Evolutionary conservation across 2,888 invertebrate species (phyloP).

Genomic region (Nasonovia ribisnigri): DNA sequence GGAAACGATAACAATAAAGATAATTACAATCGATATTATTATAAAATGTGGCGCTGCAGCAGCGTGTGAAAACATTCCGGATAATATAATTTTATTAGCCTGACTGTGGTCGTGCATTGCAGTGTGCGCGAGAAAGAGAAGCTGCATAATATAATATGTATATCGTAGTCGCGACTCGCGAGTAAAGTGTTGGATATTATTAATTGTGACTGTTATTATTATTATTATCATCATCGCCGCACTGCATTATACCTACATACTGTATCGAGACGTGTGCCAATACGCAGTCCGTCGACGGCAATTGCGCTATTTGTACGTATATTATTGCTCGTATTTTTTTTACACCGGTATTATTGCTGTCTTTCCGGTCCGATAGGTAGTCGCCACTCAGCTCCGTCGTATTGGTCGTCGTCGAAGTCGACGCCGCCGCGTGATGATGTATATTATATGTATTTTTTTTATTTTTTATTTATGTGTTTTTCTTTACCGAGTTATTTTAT

Average conservation of each 20-base stretch:
- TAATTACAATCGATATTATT: background rate
- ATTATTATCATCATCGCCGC: background rate
- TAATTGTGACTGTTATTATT: constrained; percentile 11
- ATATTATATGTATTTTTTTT: background rate
- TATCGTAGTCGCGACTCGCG: too few relatives aligned
- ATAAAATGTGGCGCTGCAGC: background rate
- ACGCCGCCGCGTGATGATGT: background rate
- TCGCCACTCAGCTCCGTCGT: background rate
- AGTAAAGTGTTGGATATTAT: background rate
- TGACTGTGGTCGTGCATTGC: background rate
- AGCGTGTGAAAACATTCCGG: background rate
- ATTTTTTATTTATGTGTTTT: background rate
- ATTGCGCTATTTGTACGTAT: constrained; percentile 27
- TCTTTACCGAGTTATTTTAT: constrained; percentile 10
- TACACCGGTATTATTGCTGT: background rate
- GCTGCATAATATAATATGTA: background rate
- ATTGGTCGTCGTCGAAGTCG: background rate
- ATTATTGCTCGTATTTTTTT: constrained; percentile 13
- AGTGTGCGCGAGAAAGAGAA: background rate
- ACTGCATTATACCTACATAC: background rate
- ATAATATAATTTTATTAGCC: background rate
- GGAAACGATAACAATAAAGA: background rate
- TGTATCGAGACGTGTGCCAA: constrained; percentile 13
- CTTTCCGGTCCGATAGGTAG: background rate
- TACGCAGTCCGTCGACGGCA: constrained; percentile 35